Percentiles rank a stretch among this genome's conserved stretches.
Evolutionary conservation across 1,140 invertebrate genomes (phyloP).

Genomic region (Saccostrea glomerata): DNA sequence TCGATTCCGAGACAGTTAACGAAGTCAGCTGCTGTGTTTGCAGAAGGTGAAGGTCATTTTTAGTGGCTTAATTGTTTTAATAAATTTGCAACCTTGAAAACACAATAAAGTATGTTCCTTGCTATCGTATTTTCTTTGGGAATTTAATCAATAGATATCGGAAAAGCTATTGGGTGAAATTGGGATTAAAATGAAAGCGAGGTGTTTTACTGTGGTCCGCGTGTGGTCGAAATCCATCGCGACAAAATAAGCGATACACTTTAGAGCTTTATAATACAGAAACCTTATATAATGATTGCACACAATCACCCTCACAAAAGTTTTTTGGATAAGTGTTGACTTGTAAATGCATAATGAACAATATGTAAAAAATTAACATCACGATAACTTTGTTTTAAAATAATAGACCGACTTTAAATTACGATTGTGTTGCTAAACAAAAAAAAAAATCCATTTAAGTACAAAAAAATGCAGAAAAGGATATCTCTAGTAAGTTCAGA

Average conservation of each 20-base stretch:
- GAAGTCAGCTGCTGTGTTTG: too few species aligned
- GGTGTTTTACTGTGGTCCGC: background rate
- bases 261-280: background rate
- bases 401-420: too few species aligned
- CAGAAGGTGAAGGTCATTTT: background rate
- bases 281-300: background rate
- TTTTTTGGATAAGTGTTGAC: too few species aligned
- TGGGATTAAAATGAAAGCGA: slow-evolving; percentile 7
- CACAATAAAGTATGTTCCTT: background rate
- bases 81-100: slow-evolving; percentile 8
- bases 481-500: too few species aligned
- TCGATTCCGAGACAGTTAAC: too few species aligned
- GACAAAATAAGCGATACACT: background rate
- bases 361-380: too few species aligned
- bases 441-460: too few species aligned
- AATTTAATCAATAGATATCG: slow-evolving; percentile 22
- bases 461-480: too few species aligned
- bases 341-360: too few species aligned
- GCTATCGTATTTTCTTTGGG: background rate
- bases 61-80: slow-evolving; percentile 20
- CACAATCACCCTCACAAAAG: too few species aligned
- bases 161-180: background rate
- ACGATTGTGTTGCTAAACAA: too few species aligned
- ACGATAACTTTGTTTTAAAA: too few species aligned
- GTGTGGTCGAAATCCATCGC: slow-evolving; percentile 15